phyloP scores from a whole-genome alignment of 2,888 invertebrate species.

The Balanococcus diminutus region DNA sequence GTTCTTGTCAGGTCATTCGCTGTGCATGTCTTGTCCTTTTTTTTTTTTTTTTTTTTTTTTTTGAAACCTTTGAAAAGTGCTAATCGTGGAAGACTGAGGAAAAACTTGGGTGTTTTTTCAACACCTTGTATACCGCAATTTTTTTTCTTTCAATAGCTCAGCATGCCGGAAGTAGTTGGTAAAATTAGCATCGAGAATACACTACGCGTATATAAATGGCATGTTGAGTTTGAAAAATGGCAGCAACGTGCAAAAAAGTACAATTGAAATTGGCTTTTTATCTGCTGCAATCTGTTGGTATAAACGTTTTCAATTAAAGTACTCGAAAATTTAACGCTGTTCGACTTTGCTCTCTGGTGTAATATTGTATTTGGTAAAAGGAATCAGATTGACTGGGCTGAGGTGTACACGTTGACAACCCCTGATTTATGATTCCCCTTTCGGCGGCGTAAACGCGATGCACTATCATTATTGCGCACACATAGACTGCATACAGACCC shows the following conservation, averaged over 20 bases:
- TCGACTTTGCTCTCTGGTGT: neutral
- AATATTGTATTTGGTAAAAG: neutral
- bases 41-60: no score
- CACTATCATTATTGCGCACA: conserved; percentile 21
- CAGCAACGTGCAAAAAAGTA: neutral
- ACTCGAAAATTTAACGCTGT: neutral
- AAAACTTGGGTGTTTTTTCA: no score
- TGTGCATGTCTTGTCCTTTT: no score
- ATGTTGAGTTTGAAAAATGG: neutral
- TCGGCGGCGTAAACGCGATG: neutral
- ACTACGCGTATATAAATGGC: neutral
- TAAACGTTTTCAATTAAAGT: neutral
- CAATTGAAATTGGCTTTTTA: neutral
- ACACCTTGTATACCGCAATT: no score
- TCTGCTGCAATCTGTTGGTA: neutral
- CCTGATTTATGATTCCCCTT: conserved; percentile 39
- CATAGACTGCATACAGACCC: neutral
- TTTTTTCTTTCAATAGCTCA: neutral
- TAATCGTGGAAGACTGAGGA: no score
- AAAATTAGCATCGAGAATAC: neutral
- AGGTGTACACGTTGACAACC: conserved; percentile 5
- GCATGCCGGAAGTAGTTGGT: neutral
- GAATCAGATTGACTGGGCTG: neutral
- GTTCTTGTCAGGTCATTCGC: neutral
- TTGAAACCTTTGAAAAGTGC: no score